Base-by-base conservation (phyloP, 2,113 vertebrate genomes). In the Antennarius striatus region DNA sequence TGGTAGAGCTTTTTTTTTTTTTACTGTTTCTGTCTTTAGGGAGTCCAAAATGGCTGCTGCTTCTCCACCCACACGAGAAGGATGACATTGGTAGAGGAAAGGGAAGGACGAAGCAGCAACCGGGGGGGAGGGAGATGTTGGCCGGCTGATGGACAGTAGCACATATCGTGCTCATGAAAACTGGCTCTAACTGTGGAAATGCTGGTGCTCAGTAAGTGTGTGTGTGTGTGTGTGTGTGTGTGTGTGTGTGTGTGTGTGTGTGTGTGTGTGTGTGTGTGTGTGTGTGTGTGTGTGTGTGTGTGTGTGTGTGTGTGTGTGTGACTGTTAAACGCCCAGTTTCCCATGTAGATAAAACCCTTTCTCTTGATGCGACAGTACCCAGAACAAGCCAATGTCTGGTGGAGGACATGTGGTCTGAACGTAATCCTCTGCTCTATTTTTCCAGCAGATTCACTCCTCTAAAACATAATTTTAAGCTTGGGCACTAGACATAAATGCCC, bases 401-500 rank as follows among this genome's bases (percentile, higher is more conserved):
- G 48, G 77, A 86, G 77, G 82, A 90, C 88, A 90, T 89, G 87
- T 85, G 85, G 82, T 81, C 80, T 57, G 14, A 32, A 60, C 69
- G 49, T 92, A 92, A 92, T 92, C 86, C 85, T 60, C 73, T 89
- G 86, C 77, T 89, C 87, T 85, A 84, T 89, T 91, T 92, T 88
- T 86, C 79, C 84, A 90, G 85, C 82, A 78, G 75, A 79, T 82
- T 82, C 73, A 54, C 73, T 79, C 79, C 87, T 86, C 70, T 89
- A 90, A 89, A 82, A 86, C 89, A 91, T 90, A 72, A 89, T 89
- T 90, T 88, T 73, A 81, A 86, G 79, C 73, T 81, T 43, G 80
- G 85, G 82, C 75, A 79, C 81, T 69, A 76, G 79, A 87, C 88
- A 88, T 79, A 87, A 89, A 90, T 87, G 86, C 88, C 84, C 86